These are phyloP conservation scores for Gambusia holbrooki DNA, from an alignment of 2,113 vertebrate species.

Conservation along the genomic window DNA sequence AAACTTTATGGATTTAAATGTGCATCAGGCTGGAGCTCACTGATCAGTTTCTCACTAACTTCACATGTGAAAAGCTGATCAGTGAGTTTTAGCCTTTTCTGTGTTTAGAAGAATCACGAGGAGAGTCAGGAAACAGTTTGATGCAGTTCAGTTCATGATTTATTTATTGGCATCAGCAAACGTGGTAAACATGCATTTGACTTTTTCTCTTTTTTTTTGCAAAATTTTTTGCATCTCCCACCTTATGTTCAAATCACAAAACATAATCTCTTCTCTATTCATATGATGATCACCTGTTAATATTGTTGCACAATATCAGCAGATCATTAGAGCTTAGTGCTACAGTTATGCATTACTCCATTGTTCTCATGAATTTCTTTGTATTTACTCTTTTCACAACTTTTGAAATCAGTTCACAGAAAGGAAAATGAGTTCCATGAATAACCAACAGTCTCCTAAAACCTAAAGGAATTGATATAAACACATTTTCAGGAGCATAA, in stretches of 20 bases:
- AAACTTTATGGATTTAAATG: too few relatives aligned
- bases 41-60: too few relatives aligned
- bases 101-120: not conserved
- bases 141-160: conserved; percentile 54
- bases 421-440: conserved; percentile 40
- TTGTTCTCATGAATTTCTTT: conserved; percentile 37
- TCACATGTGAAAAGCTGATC: too few relatives aligned
- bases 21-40: too few relatives aligned
- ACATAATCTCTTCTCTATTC: conserved; percentile 22
- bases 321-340: conserved; percentile 44
- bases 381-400: conserved; percentile 36
- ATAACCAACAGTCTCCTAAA: conserved; percentile 37
- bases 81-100: too few relatives aligned
- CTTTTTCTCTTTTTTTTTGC: conserved; percentile 25
- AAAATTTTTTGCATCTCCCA: conserved; percentile 59
- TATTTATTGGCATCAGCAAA: conserved; percentile 85
- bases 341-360: conserved; percentile 57
- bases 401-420: conserved; percentile 44
- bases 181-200: conserved; percentile 78
- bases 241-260: conserved; percentile 51
- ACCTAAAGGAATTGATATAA: conserved; percentile 50
- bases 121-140: conserved; percentile 13
- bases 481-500: conserved; percentile 54
- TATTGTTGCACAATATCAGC: conserved; percentile 47
- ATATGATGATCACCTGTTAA: conserved; percentile 42